Evolutionary conservation across 2,888 invertebrate genomes (phyloP).

Genomic region (Orchesella flavescens): DNA sequence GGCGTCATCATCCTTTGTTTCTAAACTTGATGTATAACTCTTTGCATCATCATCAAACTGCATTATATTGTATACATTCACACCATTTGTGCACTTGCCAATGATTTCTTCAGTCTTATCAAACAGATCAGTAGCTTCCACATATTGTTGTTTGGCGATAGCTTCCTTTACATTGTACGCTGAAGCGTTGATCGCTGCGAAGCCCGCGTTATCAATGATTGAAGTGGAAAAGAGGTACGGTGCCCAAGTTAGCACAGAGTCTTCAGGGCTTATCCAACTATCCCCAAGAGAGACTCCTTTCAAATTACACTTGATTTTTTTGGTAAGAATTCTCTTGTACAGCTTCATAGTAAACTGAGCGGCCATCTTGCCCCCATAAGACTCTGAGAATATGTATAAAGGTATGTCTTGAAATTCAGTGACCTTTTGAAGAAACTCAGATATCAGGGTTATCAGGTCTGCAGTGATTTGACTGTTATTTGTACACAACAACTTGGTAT

Average conservation of each 20-base stretch:
- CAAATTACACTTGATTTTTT: constrained; percentile 81
- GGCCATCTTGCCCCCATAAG: constrained; percentile 95
- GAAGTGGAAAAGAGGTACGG: constrained; percentile 82
- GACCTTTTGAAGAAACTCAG: constrained; percentile 80
- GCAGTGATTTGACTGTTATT: constrained; percentile 81
- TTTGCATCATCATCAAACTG: constrained; percentile 34
- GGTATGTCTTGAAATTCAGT: constrained; percentile 81
- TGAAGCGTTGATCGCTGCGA: constrained; percentile 77
- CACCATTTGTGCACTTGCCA: constrained; percentile 78
- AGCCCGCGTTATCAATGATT: constrained; percentile 82
- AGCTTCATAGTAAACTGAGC: constrained; percentile 83
- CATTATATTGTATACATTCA: constrained; percentile 88
- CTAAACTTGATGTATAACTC: no score
- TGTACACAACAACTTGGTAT: constrained; percentile 75
- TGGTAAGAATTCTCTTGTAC: constrained; percentile 78
- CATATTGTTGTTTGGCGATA: constrained; percentile 78
- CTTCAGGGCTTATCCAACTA: constrained; percentile 91
- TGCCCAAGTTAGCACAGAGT: constrained; percentile 88
- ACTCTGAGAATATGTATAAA: constrained; percentile 90
- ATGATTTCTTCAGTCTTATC: constrained; percentile 80
- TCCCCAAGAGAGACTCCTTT: constrained; percentile 89
- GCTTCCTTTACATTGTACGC: constrained; percentile 78
- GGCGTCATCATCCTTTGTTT: neutral
- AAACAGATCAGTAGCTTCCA: constrained; percentile 81
- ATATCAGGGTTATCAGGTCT: constrained; percentile 85